Percentiles rank a stretch among this genome's conserved stretches.
These are phyloP conservation scores for Drepana falcataria DNA, from an alignment of 2,888 invertebrate genomes.

Conservation along the genomic window DNA sequence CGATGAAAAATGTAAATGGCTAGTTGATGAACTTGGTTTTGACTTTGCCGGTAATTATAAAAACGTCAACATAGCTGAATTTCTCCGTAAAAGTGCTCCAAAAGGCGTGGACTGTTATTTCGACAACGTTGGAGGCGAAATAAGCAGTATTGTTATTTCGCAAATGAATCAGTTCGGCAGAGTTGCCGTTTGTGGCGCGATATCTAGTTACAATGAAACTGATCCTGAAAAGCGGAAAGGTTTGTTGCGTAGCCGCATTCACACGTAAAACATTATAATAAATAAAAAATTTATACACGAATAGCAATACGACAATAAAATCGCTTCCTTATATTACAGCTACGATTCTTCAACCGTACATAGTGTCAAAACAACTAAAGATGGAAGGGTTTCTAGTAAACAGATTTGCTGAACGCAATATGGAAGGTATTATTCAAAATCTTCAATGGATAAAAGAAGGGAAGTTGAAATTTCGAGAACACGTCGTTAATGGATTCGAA, in stretches of 20 bases:
- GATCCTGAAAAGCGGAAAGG: slow-evolving; percentile 65
- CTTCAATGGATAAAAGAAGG: slow-evolving; percentile 81
- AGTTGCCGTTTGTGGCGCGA: slow-evolving; percentile 82
- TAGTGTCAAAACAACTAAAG: slow-evolving; percentile 79
- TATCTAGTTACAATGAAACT: slow-evolving; percentile 80
- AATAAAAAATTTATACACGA: not conserved
- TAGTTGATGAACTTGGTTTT: slow-evolving; percentile 81
- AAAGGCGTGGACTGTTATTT: slow-evolving; percentile 87
- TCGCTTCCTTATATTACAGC: slow-evolving; percentile 31
- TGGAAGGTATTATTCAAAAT: slow-evolving; percentile 80
- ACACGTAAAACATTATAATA: too few relatives aligned
- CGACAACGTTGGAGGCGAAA: slow-evolving; percentile 86
- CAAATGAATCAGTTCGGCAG: slow-evolving; percentile 82
- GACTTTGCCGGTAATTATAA: slow-evolving; percentile 87
- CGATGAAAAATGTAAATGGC: slow-evolving; percentile 84
- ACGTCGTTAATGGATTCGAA: slow-evolving; percentile 82
- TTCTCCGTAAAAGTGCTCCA: slow-evolving; percentile 80
- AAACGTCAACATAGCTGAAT: slow-evolving; percentile 70
- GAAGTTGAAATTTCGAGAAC: slow-evolving; percentile 82
- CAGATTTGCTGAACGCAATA: slow-evolving; percentile 72
- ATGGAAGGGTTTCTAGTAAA: slow-evolving; percentile 81
- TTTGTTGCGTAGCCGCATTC: slow-evolving; percentile 11
- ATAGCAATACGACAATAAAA: not conserved
- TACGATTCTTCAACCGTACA: slow-evolving; percentile 65
- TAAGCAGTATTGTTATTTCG: slow-evolving; percentile 77